Evolutionary conservation across 1,140 invertebrate species (phyloP), one percentile per base, ranked within the genome.

Genomic region (Pseudomyrmex concolor): DNA sequence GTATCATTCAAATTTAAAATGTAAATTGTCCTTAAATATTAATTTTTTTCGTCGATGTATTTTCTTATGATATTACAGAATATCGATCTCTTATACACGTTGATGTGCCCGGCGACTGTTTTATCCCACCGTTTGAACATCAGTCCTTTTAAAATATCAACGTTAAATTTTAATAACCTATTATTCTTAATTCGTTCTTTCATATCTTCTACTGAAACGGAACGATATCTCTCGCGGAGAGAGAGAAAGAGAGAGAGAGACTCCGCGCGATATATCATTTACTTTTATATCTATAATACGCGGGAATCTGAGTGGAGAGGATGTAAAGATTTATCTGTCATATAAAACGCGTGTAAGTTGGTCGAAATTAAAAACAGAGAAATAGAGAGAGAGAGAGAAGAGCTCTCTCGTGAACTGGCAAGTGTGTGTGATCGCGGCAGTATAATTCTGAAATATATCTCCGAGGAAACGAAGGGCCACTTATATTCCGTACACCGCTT

Each of bases 371-470:
- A 60, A 70, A 68, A 50, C 48, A 13, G 3, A 70, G 13, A 55
- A n/a, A 25, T 17, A 12, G 12, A 2, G 15, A 57, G 2, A 25
- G 25, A 25, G 25, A 25, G 25, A 25, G 25, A 25, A 2, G 3
- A 25, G 25, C 3, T 2, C 25, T 25, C 51, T 70, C 15, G 22
- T 70, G 25, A 51, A 80, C 64, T 70, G 66, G 54, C 76, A 59
- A 78, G 76, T 59, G 73, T 25, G 25, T 25, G 25, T 25, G 25
- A 88, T 83, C 67, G 76, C 25, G 13, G 19, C 25, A 12, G 22
- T 67, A 78, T 84, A 81, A 87, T 78, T 76, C 63, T 48, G 62
- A 76, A 85, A 90, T 87, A 80, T 82, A 86, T 84, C 86, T 88
- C 80, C 25, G 74, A 66, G 25, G 51, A 68, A 48, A 83, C 60